Percentiles rank a stretch among this genome's conserved stretches.
Evolutionary conservation across 2,888 invertebrate species (phyloP).

Genomic region (Drosophila paramelanica): DNA sequence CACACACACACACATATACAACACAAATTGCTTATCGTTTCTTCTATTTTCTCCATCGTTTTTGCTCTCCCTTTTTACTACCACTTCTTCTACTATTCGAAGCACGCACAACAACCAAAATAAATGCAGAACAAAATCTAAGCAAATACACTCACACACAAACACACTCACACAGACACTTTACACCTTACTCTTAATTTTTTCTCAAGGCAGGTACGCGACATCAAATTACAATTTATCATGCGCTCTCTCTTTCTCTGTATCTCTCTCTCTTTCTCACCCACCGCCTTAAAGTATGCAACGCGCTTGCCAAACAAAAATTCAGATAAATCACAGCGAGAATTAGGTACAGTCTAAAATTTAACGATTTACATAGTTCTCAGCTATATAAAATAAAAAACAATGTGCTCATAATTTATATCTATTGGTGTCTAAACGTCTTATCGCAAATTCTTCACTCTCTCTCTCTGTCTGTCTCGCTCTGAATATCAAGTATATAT

Average conservation of each 20-base stretch:
- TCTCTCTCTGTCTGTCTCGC: constrained; percentile 40
- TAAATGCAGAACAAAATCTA: constrained; percentile 19
- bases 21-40: constrained; percentile 54
- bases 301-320: constrained; percentile 52
- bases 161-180: constrained; percentile 41
- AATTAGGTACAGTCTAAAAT: constrained; percentile 74
- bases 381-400: constrained; percentile 10
- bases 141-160: constrained; percentile 29
- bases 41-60: constrained; percentile 43
- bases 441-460: constrained; percentile 66
- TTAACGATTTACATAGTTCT: constrained; percentile 46
- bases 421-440: constrained; percentile 73
- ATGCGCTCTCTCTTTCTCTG: constrained; percentile 57
- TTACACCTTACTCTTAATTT: constrained; percentile 61
- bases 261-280: constrained; percentile 25
- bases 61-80: constrained; percentile 27
- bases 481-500: constrained; percentile 44
- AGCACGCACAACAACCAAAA: constrained; percentile 60
- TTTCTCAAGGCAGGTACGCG: constrained; percentile 67
- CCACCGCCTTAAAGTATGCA: constrained; percentile 67
- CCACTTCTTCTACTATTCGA: constrained; percentile 40
- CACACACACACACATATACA: constrained; percentile 28
- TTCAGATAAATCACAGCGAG: constrained; percentile 42
- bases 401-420: constrained; percentile 45
- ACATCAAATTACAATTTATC: constrained; percentile 70